phyloP scores from a whole-genome alignment of 1,140 invertebrate species.

The Helicoverpa zea region DNA sequence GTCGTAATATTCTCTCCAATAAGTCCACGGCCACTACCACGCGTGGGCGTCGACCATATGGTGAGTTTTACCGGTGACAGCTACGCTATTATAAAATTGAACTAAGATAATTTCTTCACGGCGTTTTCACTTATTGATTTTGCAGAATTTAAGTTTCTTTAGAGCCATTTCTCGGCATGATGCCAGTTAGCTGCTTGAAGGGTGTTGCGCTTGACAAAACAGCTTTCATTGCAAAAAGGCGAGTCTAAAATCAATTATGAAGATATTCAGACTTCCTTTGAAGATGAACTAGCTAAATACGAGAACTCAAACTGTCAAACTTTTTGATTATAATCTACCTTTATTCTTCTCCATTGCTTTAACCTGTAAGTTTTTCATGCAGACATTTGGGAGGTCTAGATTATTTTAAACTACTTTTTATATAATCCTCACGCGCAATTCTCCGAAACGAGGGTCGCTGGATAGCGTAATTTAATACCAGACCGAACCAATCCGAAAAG shows the following conservation, averaged over 20 bases:
- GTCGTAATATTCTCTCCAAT: slow-evolving; percentile 39
- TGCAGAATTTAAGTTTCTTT: not conserved
- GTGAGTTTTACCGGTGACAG: slow-evolving; percentile 29
- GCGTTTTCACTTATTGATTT: slow-evolving; percentile 24
- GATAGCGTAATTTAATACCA: slow-evolving; percentile 1
- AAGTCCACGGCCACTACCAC: slow-evolving; percentile 46
- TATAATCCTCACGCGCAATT: no score
- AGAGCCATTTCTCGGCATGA: slow-evolving; percentile 3
- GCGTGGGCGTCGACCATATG: slow-evolving; percentile 56
- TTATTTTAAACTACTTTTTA: no score
- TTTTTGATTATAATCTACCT: no score
- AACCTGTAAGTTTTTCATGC: no score
- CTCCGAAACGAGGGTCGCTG: no score
- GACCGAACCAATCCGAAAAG: not conserved
- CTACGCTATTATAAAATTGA: slow-evolving; percentile 9
- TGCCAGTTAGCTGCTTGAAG: not conserved
- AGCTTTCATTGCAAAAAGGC: not conserved
- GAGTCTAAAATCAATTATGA: no score
- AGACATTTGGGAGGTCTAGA: no score
- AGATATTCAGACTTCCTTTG: no score
- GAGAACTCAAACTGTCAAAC: no score
- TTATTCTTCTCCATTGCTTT: no score
- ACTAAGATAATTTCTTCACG: not conserved
- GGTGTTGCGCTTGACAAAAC: slow-evolving; percentile 1
- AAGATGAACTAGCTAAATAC: no score